A percentile compares a stretch with the other conserved stretches of the same genome.
Conservation (phyloP, 2,113 vertebrate species). For the Ascaphus truei region DNA sequence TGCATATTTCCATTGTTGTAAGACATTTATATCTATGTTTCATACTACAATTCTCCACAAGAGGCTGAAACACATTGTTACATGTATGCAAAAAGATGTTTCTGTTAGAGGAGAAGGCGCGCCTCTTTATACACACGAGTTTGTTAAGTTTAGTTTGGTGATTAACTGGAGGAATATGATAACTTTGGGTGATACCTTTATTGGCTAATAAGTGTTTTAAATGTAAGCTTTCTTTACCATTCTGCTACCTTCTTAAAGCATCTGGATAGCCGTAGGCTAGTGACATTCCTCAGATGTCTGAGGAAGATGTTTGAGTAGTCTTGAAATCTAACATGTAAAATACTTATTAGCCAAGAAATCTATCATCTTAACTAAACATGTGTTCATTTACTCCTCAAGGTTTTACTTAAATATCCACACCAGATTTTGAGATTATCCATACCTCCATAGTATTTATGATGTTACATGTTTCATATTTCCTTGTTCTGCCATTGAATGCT, state of each 20-base stretch:
- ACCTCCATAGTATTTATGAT: too few relatives aligned
- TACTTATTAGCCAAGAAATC: not conserved
- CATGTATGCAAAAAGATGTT: too few relatives aligned
- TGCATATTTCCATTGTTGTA: too few relatives aligned
- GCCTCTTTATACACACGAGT: too few relatives aligned
- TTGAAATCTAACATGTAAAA: not conserved
- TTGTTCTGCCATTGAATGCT: too few relatives aligned
- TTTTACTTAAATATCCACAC: not conserved
- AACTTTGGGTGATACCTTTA: not conserved
- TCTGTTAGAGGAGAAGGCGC: too few relatives aligned
- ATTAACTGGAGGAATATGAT: not conserved
- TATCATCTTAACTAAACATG: not conserved
- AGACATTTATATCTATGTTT: too few relatives aligned
- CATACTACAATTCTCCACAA: too few relatives aligned
- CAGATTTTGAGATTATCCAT: too few relatives aligned
- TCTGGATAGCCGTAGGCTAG: slow-evolving; percentile 11
- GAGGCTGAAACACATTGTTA: too few relatives aligned
- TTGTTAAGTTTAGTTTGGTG: too few relatives aligned
- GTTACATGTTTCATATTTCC: too few relatives aligned
- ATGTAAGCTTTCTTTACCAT: not conserved
- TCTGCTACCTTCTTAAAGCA: not conserved
- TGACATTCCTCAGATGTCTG: slow-evolving; percentile 24
- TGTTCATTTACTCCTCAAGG: not conserved
- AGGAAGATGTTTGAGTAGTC: not conserved
- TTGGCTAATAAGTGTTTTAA: not conserved